Evolutionary conservation across 2,113 vertebrate genomes (phyloP).

Genomic region (Odocoileus hemionus): DNA sequence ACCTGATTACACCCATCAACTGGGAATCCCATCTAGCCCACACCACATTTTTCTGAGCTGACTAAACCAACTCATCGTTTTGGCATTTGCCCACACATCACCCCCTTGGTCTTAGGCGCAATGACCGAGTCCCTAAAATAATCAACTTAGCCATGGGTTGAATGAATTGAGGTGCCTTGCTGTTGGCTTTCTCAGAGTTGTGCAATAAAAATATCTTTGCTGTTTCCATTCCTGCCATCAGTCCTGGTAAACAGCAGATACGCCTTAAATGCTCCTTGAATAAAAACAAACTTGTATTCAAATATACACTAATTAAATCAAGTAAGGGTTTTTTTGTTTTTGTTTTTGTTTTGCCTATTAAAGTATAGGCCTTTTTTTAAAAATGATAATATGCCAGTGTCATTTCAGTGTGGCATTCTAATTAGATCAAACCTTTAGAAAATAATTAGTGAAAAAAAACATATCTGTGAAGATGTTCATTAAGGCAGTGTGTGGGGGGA

Average conservation of each 20-base stretch:
- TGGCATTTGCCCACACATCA: neutral
- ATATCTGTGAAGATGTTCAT: neutral
- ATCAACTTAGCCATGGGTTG: neutral
- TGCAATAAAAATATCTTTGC: neutral
- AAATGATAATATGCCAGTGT: neutral
- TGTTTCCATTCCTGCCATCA: neutral
- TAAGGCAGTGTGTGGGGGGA: neutral
- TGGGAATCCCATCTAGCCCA: neutral
- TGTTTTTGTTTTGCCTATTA: neutral
- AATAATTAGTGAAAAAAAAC: neutral
- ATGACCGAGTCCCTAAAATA: neutral
- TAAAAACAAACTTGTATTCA: neutral
- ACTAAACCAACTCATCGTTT: neutral
- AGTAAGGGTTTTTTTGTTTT: neutral
- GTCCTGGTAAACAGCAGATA: neutral
- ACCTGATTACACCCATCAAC: neutral
- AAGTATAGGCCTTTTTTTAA: neutral
- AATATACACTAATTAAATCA: neutral
- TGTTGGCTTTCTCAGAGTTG: neutral
- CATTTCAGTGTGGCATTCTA: neutral
- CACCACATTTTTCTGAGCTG: neutral
- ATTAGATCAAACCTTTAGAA: neutral
- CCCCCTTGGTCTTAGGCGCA: neutral
- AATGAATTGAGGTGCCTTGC: neutral
- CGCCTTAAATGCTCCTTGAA: neutral